phyloP scores from a whole-genome alignment of 2,888 invertebrate genomes.

The Agrotis clavis region DNA sequence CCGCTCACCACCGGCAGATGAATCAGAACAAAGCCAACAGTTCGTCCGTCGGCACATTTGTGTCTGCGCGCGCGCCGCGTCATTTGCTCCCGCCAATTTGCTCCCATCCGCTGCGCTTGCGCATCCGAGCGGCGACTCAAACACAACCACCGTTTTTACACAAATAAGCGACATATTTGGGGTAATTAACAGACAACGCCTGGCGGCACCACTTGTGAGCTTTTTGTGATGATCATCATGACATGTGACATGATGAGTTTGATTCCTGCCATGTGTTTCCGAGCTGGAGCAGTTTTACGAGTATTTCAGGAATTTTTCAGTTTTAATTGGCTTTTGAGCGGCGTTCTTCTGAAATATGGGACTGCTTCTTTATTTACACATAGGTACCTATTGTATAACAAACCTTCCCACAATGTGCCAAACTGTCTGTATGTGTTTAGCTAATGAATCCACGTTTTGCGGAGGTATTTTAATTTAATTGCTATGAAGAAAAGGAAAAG shows the following conservation, averaged over 20 bases:
- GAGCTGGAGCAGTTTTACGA: slow-evolving; percentile 65
- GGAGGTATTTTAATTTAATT: neutral
- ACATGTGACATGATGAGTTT: slow-evolving; percentile 57
- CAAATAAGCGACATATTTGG: slow-evolving; percentile 82
- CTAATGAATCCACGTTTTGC: neutral
- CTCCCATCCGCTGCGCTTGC: slow-evolving; percentile 71
- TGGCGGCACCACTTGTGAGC: slow-evolving; percentile 70
- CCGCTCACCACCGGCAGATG: slow-evolving; percentile 40
- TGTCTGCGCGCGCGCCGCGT: slow-evolving; percentile 73
- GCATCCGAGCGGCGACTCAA: slow-evolving; percentile 64
- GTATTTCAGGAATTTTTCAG: slow-evolving; percentile 62
- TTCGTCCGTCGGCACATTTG: slow-evolving; percentile 73
- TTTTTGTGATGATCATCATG: slow-evolving; percentile 70
- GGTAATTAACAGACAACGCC: slow-evolving; percentile 87
- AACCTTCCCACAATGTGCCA: neutral
- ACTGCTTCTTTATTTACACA: neutral
- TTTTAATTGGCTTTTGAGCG: slow-evolving; percentile 59
- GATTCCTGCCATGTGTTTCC: slow-evolving; percentile 70
- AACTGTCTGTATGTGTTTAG: no score
- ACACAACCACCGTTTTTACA: slow-evolving; percentile 64
- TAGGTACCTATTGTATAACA: slow-evolving; percentile 2
- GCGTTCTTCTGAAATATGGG: slow-evolving; percentile 13
- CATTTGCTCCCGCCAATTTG: slow-evolving; percentile 82
- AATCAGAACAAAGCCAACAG: slow-evolving; percentile 59
- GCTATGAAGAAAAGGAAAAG: neutral